These are phyloP conservation scores for Lithosia quadra DNA, from an alignment of 2,888 invertebrate genomes.

Conservation along the genomic window DNA sequence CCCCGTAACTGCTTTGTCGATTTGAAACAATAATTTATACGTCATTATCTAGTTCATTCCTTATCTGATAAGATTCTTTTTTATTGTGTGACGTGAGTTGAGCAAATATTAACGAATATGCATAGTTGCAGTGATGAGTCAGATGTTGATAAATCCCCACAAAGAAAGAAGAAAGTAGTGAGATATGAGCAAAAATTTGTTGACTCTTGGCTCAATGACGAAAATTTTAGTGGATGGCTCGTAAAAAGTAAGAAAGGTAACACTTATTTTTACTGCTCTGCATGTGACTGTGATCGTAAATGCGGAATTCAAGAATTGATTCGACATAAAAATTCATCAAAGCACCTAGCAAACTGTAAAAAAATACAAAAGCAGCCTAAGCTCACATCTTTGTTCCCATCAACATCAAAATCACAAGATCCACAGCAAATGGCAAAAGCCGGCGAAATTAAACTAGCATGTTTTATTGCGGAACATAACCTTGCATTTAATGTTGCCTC, in stretches of 20 bases:
- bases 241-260: not conserved
- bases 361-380: not conserved
- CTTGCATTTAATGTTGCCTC: slow-evolving; percentile 5
- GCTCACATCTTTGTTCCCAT: not conserved
- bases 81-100: no score
- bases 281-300: not conserved
- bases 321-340: not conserved
- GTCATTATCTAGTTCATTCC: no score
- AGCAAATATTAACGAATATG: no score
- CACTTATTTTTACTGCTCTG: no score
- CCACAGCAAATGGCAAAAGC: not conserved
- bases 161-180: no score
- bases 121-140: no score
- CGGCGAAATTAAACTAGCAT: slow-evolving; percentile 1
- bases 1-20: no score
- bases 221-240: not conserved
- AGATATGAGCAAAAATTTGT: no score
- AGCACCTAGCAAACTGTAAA: not conserved
- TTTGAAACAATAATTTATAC: no score
- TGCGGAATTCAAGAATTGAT: not conserved
- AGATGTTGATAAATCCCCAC: no score
- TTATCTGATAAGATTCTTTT: no score
- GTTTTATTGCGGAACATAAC: slow-evolving; percentile 8
- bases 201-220: not conserved
- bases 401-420: not conserved